These are phyloP conservation scores for Taphrorychus bicolor DNA, from an alignment of 2,888 invertebrate genomes.

Conservation along the genomic window DNA sequence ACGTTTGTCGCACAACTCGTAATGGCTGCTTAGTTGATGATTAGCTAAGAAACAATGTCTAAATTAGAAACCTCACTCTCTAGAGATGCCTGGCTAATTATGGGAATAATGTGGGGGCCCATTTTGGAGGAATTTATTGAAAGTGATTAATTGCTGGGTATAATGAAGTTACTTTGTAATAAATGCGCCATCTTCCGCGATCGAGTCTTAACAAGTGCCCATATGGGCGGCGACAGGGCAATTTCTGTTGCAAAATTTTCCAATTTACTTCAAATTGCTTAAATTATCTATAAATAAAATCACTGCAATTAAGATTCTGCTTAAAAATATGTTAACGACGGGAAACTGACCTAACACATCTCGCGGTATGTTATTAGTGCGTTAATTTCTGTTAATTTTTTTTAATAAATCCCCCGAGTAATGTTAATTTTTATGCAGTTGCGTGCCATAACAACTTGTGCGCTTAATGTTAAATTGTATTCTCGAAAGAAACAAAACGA, in stretches of 20 bases:
- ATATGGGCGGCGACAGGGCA: conserved; percentile 42
- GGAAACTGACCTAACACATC: conserved; percentile 46
- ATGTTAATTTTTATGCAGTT: too few species aligned
- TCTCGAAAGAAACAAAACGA: conserved; percentile 15
- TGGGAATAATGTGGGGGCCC: not conserved
- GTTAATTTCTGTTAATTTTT: conserved; percentile 37
- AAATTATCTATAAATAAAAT: conserved; percentile 51
- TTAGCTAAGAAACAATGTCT: not conserved
- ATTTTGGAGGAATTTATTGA: not conserved
- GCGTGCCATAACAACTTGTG: not conserved
- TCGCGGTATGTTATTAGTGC: conserved; percentile 36
- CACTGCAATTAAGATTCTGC: conserved; percentile 45
- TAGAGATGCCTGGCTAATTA: not conserved
- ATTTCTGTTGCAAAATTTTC: conserved; percentile 49
- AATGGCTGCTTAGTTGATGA: not conserved
- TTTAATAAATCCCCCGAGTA: conserved; percentile 7
- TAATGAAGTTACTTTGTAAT: not conserved
- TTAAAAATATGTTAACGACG: conserved; percentile 38
- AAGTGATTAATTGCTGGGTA: not conserved
- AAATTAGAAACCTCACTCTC: too few species aligned
- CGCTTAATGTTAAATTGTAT: too few species aligned
- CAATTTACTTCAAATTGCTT: conserved; percentile 50
- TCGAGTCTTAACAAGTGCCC: conserved; percentile 37
- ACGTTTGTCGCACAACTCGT: not conserved
- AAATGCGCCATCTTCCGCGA: conserved; percentile 2